A percentile compares a stretch with the other conserved stretches of the same genome.
Evolutionary conservation across 2,797 vertebrate species (phyloP).

Genomic region (Oophaga sylvatica): DNA sequence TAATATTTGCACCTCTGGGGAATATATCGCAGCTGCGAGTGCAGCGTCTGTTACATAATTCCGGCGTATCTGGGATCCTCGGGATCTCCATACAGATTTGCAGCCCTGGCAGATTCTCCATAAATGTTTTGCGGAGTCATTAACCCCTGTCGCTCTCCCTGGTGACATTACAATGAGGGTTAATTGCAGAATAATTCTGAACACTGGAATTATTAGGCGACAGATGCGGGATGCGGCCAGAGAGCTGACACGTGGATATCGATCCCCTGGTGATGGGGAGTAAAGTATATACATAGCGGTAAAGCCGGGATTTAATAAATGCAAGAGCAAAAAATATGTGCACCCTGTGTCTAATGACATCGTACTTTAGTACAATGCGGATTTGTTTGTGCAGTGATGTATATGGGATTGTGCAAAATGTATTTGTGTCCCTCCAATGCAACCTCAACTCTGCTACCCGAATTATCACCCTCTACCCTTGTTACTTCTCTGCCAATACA

Average conservation of each 20-base stretch:
- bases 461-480: too few species aligned
- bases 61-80: neutral
- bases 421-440: neutral
- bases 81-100: neutral
- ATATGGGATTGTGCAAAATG: too few species aligned
- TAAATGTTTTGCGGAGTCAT: neutral
- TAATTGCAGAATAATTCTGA: neutral
- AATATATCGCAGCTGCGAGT: neutral
- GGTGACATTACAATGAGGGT: neutral
- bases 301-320: neutral
- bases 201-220: neutral
- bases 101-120: neutral
- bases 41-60: neutral
- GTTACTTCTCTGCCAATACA: too few species aligned
- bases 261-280: neutral
- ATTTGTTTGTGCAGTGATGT: too few species aligned
- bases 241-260: neutral
- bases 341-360: neutral
- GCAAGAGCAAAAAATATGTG: neutral
- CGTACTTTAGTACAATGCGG: too few species aligned
- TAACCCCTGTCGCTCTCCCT: neutral
- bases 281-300: neutral
- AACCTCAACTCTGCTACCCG: neutral
- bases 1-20: conserved; percentile 12
- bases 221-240: neutral